Evolutionary conservation across 2,797 vertebrate genomes (phyloP), one percentile per base, ranked within the genome.

Genomic region (Crocidura indochinensis): DNA sequence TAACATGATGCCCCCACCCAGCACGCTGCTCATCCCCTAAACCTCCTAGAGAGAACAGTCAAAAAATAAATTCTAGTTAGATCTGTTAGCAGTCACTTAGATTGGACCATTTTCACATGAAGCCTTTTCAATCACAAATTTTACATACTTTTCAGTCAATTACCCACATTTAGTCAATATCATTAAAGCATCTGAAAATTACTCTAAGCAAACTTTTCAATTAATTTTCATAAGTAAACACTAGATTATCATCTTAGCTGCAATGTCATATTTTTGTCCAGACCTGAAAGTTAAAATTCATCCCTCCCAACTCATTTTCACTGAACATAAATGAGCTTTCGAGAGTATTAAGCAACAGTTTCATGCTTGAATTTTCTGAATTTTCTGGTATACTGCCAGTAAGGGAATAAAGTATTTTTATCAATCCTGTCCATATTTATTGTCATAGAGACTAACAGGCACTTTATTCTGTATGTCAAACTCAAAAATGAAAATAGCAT

Each of bases 401-500:
- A 91, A 83, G 20, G 29, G 8, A 71, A 91, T 24, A 82, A 93
- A 88, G 72, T 65, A 47, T 26, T 81, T 72, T 88, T 80, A 53
- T 53, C 77, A 92, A 29, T 51, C 47, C 38, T 91, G 60, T 82
- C 81, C 56, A 44, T 26, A 84, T 81, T 88, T 84, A 85, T 62
- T 68, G 65, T 47, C 56, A 73, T 5, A 83, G 26, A 88, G 60
- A 38, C 22, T 86, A 89, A 94, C 86, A 81, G 44, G 65, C 79
- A 86, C 78, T 96, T 90, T 72, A 91, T 81, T 44, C 73, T 86
- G n/a, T 51, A 53, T 84, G 69, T 92, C 83, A 92, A 84, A 83
- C 67, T 87, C 81, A 77, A 88, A 93, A n/a, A 80, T 78, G 78
- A 38, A 94, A 95, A 92, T 71, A 95, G 90, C 91, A 86, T 87